Evolutionary conservation across 2,797 vertebrate genomes (phyloP).

Genomic region (Graptemys geographica): DNA sequence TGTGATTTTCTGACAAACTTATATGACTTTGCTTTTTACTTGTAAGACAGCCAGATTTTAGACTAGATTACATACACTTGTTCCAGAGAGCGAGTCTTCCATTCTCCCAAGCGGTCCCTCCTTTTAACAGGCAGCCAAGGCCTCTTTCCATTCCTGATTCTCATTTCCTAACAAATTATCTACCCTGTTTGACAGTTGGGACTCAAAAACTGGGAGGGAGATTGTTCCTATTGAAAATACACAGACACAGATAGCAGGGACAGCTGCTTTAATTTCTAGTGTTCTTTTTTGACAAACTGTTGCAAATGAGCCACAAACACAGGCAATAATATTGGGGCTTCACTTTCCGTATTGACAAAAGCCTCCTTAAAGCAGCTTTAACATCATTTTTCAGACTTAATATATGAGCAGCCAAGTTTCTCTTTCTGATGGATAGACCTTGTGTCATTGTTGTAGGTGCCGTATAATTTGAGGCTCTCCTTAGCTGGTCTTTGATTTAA

Average conservation of each 20-base stretch:
- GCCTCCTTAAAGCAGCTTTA: not conserved
- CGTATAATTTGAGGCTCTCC: not conserved
- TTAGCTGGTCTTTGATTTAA: not conserved
- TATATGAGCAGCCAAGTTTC: not conserved
- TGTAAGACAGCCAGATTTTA: conserved; percentile 1
- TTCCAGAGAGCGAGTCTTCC: not conserved
- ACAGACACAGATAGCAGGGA: not conserved
- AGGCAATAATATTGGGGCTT: not conserved
- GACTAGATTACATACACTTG: not conserved
- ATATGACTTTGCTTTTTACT: conserved; percentile 17
- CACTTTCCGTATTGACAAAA: not conserved
- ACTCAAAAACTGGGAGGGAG: not conserved
- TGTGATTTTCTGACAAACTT: not conserved
- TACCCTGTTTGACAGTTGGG: not conserved
- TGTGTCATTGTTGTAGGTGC: not conserved
- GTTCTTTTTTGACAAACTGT: not conserved
- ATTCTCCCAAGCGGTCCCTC: not conserved
- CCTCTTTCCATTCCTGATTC: not conserved
- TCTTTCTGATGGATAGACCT: not conserved
- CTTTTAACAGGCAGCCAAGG: not conserved
- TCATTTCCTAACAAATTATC: not conserved
- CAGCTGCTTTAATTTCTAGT: not conserved
- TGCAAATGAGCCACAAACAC: not conserved
- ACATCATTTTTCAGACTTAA: not conserved
- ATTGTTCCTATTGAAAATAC: conserved; percentile 15